Conservation (phyloP, 1,140 invertebrate genomes). For the Pseudomyrmex pallidus region DNA sequence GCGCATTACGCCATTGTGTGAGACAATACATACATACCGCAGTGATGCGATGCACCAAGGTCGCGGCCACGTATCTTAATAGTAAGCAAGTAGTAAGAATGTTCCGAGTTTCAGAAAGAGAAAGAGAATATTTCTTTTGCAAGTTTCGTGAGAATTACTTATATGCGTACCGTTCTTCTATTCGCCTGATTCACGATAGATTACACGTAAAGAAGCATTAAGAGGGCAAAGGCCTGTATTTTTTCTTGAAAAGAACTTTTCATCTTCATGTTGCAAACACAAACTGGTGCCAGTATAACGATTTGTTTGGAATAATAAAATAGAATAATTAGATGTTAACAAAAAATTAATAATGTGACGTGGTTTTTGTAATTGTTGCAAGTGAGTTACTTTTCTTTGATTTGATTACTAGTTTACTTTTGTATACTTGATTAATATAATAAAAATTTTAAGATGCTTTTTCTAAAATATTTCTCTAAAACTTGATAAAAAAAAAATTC, state of each 20-base stretch:
- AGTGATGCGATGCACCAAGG: slow-evolving; percentile 65
- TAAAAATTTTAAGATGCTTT: too few species aligned
- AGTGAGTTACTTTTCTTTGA: not conserved
- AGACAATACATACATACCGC: slow-evolving; percentile 56
- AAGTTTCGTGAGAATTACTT: slow-evolving; percentile 21
- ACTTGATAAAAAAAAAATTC: not conserved
- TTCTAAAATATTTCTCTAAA: not conserved
- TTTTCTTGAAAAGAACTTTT: slow-evolving; percentile 21
- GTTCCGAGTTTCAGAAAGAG: not conserved
- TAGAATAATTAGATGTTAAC: not conserved
- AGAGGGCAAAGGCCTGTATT: slow-evolving; percentile 52
- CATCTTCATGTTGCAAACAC: not conserved
- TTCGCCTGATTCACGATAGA: slow-evolving; percentile 44
- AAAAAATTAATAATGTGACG: too few species aligned
- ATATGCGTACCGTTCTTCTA: slow-evolving; percentile 26
- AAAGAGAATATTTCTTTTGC: slow-evolving; percentile 36
- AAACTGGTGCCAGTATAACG: not conserved
- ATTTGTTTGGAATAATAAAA: not conserved
- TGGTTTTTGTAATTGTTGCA: not conserved
- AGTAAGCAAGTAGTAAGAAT: slow-evolving; percentile 6
- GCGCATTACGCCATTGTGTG: slow-evolving; percentile 47
- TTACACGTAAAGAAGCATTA: slow-evolving; percentile 61
- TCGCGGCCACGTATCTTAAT: slow-evolving; percentile 62
- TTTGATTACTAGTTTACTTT: not conserved
- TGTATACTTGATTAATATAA: too few species aligned